Evolutionary conservation across 2,113 vertebrate genomes (phyloP).

Genomic region (Saccopteryx bilineata): DNA sequence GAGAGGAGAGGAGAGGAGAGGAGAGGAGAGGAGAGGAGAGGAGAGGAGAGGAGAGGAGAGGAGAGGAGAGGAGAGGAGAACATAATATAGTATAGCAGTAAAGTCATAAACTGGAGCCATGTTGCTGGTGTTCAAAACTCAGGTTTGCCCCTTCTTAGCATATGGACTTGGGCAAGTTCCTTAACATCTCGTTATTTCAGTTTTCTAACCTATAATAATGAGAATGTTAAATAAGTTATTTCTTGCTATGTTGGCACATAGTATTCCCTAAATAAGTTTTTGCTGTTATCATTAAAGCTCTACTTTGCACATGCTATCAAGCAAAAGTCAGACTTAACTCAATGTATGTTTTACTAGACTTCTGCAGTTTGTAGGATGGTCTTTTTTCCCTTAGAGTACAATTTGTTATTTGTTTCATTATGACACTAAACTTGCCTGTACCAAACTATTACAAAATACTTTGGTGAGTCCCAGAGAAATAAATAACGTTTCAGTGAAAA

Average conservation of each 20-base stretch:
- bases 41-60: too few relatives aligned
- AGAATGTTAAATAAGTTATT: too few relatives aligned
- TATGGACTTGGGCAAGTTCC: too few relatives aligned
- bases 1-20: too few relatives aligned
- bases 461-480: not conserved
- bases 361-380: not conserved
- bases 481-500: not conserved
- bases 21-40: too few relatives aligned
- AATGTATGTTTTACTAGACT: not conserved
- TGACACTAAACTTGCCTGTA: not conserved
- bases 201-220: too few relatives aligned
- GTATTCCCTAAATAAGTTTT: not conserved
- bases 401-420: not conserved
- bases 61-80: too few relatives aligned
- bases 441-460: not conserved
- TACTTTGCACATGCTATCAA: not conserved
- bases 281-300: not conserved
- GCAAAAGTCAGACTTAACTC: not conserved
- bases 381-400: not conserved
- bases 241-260: too few relatives aligned
- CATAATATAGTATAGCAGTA: not conserved
- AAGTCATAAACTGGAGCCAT: not conserved
- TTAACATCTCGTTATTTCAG: too few relatives aligned
- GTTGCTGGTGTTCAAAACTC: too few relatives aligned
- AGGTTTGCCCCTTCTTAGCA: too few relatives aligned